Evolutionary conservation across 2,113 vertebrate species (phyloP).

Genomic region (Perognathus longimembris): DNA sequence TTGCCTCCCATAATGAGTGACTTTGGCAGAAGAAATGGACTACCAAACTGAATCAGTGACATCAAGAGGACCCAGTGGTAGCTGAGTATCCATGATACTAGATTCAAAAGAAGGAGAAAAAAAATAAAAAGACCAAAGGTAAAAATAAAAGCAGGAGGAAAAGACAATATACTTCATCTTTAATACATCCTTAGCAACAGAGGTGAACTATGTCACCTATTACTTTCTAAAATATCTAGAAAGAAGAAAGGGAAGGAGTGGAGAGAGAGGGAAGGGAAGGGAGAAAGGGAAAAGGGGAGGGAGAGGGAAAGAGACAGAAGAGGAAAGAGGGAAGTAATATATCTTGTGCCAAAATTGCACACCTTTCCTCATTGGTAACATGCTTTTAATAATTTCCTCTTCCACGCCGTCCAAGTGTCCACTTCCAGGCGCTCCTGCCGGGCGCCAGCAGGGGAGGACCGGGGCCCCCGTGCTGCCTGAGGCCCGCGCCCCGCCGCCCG

Average conservation of each 20-base stretch:
- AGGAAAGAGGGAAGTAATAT: not conserved
- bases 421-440: no score
- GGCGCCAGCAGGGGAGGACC: no score
- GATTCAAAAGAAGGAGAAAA: not conserved
- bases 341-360: not conserved
- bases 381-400: not conserved
- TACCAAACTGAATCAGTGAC: not conserved
- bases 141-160: not conserved
- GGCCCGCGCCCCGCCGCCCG: no score
- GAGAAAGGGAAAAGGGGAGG: no score
- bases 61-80: not conserved
- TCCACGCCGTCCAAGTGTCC: no score
- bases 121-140: not conserved
- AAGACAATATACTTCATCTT: not conserved
- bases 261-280: not conserved
- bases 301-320: no score
- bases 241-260: not conserved
- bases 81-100: not conserved
- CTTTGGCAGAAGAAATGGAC: not conserved
- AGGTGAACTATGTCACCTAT: not conserved
- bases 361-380: slow-evolving; percentile 28
- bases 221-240: not conserved
- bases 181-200: not conserved
- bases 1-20: no score
- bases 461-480: no score